These are phyloP conservation scores for Melanostoma scalare DNA, from an alignment of 2,888 invertebrate genomes.

Conservation along the genomic window DNA sequence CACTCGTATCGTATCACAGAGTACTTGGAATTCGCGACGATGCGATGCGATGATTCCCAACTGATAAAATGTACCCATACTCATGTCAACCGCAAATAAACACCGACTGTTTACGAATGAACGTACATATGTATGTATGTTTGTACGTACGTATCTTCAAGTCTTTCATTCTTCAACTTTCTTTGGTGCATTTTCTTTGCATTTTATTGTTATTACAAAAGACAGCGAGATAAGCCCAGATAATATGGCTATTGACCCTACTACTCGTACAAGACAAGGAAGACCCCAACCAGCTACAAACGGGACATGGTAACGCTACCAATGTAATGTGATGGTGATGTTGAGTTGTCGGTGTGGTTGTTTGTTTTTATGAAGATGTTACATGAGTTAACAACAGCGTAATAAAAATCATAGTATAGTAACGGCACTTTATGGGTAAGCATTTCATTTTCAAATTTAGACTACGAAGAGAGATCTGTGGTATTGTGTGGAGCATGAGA, in stretches of 20 bases:
- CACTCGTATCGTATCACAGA: neutral
- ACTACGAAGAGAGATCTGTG: constrained; percentile 8
- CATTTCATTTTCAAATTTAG: constrained; percentile 37
- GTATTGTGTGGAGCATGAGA: neutral
- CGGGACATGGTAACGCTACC: constrained; percentile 8
- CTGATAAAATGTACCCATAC: constrained; percentile 57
- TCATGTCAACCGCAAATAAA: constrained; percentile 23
- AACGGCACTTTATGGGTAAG: constrained; percentile 60
- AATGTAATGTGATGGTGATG: constrained; percentile 23
- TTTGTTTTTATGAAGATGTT: constrained; percentile 21
- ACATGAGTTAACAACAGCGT: constrained; percentile 23
- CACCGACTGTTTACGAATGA: neutral
- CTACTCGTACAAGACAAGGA: too few species aligned
- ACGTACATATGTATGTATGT: constrained; percentile 13
- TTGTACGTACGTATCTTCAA: neutral
- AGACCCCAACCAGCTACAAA: constrained; percentile 19
- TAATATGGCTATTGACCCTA: constrained; percentile 70
- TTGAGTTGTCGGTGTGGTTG: neutral
- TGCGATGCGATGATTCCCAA: constrained; percentile 48
- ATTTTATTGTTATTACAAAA: constrained; percentile 58
- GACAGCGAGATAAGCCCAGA: constrained; percentile 65
- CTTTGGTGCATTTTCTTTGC: constrained; percentile 41
- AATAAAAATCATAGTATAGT: constrained; percentile 45
- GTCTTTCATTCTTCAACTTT: constrained; percentile 34
- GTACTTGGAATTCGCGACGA: constrained; percentile 8